Conservation (phyloP, 2,888 invertebrate species). For the Dasysyrphus albostriatus region DNA sequence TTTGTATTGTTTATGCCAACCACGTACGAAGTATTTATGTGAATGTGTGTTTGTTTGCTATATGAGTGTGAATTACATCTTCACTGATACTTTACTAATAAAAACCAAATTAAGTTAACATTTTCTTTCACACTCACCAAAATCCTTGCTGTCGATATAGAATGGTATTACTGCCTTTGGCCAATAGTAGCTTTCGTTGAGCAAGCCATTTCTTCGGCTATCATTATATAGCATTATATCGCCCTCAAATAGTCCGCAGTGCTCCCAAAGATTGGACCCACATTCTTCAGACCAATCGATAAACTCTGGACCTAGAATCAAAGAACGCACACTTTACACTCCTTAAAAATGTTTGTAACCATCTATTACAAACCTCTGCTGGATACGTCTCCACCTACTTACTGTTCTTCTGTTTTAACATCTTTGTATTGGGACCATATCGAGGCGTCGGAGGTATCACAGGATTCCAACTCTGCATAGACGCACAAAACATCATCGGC, state of each 20-base stretch:
- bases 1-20: too few relatives aligned
- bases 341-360: constrained; percentile 61
- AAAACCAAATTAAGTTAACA: too few relatives aligned
- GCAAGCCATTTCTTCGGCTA: constrained; percentile 83
- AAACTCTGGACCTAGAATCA: constrained; percentile 80
- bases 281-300: constrained; percentile 84
- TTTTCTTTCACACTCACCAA: constrained; percentile 81
- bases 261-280: constrained; percentile 85
- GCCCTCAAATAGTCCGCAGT: constrained; percentile 86
- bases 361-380: constrained; percentile 66
- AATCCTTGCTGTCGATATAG: constrained; percentile 85
- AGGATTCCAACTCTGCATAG: constrained; percentile 76
- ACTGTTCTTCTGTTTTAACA: constrained; percentile 81
- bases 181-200: constrained; percentile 85
- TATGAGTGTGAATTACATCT: too few relatives aligned
- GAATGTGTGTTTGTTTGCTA: too few relatives aligned
- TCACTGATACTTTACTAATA: too few relatives aligned
- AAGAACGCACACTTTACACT: constrained; percentile 57
- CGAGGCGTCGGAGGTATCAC: constrained; percentile 79
- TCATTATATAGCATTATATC: constrained; percentile 86
- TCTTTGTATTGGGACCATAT: constrained; percentile 81
- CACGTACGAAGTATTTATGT: too few relatives aligned
- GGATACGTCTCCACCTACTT: constrained; percentile 76
- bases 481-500: constrained; percentile 52
- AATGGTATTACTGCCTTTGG: constrained; percentile 85